A percentile compares a stretch with the other conserved stretches of the same genome.
phyloP scores from a whole-genome alignment of 2,888 invertebrate genomes.

The Herminia tarsipennalis region DNA sequence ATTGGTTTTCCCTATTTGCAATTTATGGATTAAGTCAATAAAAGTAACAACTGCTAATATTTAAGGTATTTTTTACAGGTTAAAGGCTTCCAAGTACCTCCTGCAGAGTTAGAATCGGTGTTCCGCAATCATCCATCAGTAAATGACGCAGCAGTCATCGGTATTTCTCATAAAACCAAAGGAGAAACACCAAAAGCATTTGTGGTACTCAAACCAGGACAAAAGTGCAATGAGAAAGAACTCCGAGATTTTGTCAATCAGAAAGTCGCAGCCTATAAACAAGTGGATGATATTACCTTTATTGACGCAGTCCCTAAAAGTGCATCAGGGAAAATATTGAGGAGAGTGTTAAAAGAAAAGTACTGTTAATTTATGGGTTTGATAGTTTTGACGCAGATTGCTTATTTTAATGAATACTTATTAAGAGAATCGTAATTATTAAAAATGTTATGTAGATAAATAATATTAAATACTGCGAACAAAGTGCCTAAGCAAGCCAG shows the following conservation, averaged over 20 bases:
- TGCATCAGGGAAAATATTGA: conserved; percentile 91
- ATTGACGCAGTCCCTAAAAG: conserved; percentile 90
- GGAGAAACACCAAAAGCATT: conserved; percentile 94
- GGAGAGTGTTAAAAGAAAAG: conserved; percentile 84
- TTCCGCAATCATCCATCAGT: conserved; percentile 91
- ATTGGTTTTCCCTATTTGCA: too few relatives aligned
- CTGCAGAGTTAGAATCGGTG: conserved; percentile 94
- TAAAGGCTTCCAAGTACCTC: conserved; percentile 92
- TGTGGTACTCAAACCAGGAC: conserved; percentile 80
- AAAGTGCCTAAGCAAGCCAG: too few relatives aligned
- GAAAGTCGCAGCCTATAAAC: conserved; percentile 92
- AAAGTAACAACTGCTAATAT: too few relatives aligned
- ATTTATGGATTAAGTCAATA: too few relatives aligned
- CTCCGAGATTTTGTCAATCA: conserved; percentile 87
- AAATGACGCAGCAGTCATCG: conserved; percentile 93
- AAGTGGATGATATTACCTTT: conserved; percentile 88
- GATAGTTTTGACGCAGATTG: not conserved
- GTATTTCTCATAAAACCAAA: conserved; percentile 88
- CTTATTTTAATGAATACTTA: not conserved
- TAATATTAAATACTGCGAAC: too few relatives aligned
- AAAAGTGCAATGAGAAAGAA: conserved; percentile 73
- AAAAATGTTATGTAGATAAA: not conserved
- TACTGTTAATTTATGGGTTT: conserved; percentile 49
- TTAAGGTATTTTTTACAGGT: conserved; percentile 77
- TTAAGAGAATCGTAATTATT: not conserved